Conservation (phyloP, 2,113 vertebrate genomes). For the Talpa occidentalis region DNA sequence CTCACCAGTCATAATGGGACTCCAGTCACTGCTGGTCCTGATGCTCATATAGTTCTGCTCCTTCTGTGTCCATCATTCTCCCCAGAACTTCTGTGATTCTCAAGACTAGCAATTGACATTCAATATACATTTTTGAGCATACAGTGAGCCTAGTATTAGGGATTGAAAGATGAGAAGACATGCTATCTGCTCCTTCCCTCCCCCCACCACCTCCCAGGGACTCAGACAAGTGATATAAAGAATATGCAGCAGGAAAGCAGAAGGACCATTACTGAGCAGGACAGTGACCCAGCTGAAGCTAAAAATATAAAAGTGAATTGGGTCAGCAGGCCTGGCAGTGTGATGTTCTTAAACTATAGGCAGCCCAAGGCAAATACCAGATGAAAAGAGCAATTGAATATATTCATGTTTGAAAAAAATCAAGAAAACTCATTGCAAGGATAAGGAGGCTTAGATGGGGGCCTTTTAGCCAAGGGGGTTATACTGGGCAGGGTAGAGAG, state of each 20-base stretch:
- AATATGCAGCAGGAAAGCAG: not conserved
- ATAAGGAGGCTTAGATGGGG: not conserved
- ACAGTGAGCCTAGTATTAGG: not conserved
- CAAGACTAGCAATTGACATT: accelerated
- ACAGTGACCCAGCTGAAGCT: not conserved
- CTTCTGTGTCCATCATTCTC: not conserved
- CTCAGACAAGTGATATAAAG: not conserved
- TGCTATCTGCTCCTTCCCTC: accelerated
- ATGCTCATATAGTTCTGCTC: not conserved
- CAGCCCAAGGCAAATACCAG: not conserved
- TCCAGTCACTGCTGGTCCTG: not conserved
- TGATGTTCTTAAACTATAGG: accelerated
- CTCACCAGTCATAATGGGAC: not conserved
- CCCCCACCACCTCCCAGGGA: no score
- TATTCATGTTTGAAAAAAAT: not conserved
- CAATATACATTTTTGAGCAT: not conserved
- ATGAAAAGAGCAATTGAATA: not conserved
- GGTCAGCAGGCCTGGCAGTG: accelerated
- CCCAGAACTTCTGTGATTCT: not conserved
- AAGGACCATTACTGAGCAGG: not conserved
- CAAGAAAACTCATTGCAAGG: not conserved
- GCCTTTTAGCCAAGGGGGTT: accelerated
- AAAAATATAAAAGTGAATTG: not conserved
- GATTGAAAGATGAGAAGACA: not conserved
- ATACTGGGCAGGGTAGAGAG: not conserved